Base-by-base conservation (phyloP, 2,888 invertebrate species). In the Metalampra italica region DNA sequence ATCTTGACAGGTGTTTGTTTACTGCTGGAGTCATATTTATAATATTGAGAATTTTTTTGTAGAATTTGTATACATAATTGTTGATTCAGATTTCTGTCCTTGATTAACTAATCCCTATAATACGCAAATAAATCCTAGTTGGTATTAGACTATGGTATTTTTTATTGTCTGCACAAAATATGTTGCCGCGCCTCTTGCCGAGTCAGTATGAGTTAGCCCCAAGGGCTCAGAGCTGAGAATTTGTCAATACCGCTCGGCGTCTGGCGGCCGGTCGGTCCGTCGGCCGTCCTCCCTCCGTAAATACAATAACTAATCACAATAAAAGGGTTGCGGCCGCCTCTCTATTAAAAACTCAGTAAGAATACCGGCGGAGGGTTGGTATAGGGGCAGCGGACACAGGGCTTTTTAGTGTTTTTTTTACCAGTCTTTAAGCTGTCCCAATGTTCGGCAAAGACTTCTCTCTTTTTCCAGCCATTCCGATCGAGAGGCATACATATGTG, bases 261-360 rank as follows among this genome's bases (percentile, higher is more conserved):
- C 37, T 11, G 37, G 1, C 37, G 37, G 37, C 11, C 41, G 7
- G 39, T n/a, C 39, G 0, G 39, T 9, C 12, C 9, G 44, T 7
- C n/a, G n/a, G n/a, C 54, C 51, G 39, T 53, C 55, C 48, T 50
- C 66, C 78, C 75, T 68, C 60, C 56, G 60, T 70, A 83, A 83
- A 85, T 79, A 84, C 82, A 85, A 87, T 87, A 86, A 86, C 84
- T 87, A 87, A 89, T 89, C 84, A 82, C 74, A 82, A 83, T 84
- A 84, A 87, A 87, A 88, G 88, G 88, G 88, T 89, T 88, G 87
- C 71, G 76, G 82, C 70, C 62, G 72, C 55, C 61, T 71, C 72
- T 81, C 82, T 87, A 84, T 87, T 88, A 89, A 88, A 88, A 88
- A 89, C 77, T 86, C 81, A 56, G 72, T 73, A 85, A 87, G 81